These are phyloP conservation scores for Cardinalis cardinalis DNA, from an alignment of 2,113 vertebrate species.

Conservation along the genomic window DNA sequence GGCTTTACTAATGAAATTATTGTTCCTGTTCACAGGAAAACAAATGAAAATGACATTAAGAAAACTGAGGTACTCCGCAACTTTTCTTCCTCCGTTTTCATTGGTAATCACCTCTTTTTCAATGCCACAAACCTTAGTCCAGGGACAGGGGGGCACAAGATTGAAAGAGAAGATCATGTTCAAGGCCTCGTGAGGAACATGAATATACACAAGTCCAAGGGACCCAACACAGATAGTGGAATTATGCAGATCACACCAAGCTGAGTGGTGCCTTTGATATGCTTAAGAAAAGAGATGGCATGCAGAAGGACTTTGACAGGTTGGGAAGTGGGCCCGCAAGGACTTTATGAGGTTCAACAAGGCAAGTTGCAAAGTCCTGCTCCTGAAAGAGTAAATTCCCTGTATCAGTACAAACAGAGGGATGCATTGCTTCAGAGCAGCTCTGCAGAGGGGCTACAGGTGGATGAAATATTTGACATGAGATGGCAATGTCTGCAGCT, in stretches of 20 bases:
- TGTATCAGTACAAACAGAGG: too few species aligned
- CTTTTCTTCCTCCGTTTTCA: background rate
- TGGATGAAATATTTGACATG: background rate
- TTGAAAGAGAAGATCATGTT: background rate
- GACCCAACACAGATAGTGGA: background rate
- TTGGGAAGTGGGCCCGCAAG: background rate
- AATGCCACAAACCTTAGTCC: background rate
- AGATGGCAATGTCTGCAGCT: background rate
- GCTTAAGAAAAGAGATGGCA: background rate
- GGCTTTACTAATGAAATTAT: background rate
- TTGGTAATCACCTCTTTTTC: background rate
- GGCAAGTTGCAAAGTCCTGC: background rate
- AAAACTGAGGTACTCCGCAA: background rate
- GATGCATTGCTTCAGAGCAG: background rate
- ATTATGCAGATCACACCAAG: background rate
- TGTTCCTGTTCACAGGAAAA: background rate
- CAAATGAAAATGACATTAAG: background rate
- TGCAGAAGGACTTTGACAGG: background rate
- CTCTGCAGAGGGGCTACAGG: background rate
- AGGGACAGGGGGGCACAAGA: background rate
- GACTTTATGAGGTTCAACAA: background rate
- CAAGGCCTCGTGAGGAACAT: background rate
- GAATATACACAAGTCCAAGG: background rate
- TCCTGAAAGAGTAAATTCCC: background rate
- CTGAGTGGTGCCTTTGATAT: background rate